Percentiles rank a stretch among this genome's conserved stretches.
These are phyloP conservation scores for Drosophila repletoides DNA, from an alignment of 1,140 invertebrate genomes.

Conservation along the genomic window DNA sequence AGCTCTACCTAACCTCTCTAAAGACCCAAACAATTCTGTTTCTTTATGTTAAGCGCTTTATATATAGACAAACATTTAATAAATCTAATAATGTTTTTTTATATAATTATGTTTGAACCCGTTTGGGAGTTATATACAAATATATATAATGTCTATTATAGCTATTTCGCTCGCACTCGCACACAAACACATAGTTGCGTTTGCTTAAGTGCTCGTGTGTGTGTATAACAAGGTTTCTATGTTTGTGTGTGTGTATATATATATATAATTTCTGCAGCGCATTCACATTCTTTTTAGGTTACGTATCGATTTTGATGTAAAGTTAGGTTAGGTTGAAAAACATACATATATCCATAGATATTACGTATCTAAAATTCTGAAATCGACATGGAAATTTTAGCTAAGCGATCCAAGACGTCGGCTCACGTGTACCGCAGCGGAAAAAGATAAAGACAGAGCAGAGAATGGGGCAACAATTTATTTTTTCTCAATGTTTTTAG, in stretches of 20 bases:
- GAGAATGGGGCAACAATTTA: slow-evolving; percentile 50
- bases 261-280: slow-evolving; percentile 60
- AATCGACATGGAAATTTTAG: not conserved
- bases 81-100: slow-evolving; percentile 4
- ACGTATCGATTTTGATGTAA: slow-evolving; percentile 74
- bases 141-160: slow-evolving; percentile 67
- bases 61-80: slow-evolving; percentile 10
- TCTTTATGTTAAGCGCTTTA: slow-evolving; percentile 3
- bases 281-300: slow-evolving; percentile 77
- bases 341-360: slow-evolving; percentile 15
- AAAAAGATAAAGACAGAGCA: slow-evolving; percentile 28
- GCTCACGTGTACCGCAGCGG: not conserved
- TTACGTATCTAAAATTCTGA: not conserved
- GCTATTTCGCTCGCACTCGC: slow-evolving; percentile 46
- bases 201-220: slow-evolving; percentile 33
- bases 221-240: slow-evolving; percentile 46
- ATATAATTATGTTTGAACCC: slow-evolving; percentile 10
- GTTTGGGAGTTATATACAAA: slow-evolving; percentile 44
- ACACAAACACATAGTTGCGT: slow-evolving; percentile 14
- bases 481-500: slow-evolving; percentile 52
- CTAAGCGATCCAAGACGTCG: slow-evolving; percentile 6
- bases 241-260: slow-evolving; percentile 45
- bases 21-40: not conserved
- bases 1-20: not conserved
- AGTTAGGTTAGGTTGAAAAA: slow-evolving; percentile 66